Evolutionary conservation across 1,140 invertebrate genomes (phyloP), one percentile per base, ranked within the genome.

Genomic region (Polyergus mexicanus): DNA sequence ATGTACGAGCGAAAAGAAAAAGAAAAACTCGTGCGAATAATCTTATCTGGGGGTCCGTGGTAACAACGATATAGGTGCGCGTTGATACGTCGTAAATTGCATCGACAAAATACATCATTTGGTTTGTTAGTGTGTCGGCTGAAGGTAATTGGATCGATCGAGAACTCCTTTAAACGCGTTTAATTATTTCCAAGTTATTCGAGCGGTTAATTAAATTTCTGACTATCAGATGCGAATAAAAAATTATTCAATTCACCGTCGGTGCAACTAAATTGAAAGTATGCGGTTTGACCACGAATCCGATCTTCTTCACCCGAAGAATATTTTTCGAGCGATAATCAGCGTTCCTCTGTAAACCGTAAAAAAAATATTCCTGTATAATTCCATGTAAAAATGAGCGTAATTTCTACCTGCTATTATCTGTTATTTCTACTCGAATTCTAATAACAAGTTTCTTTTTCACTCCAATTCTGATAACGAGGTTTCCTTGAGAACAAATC

Each of bases 21-120:
- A 77, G 41, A 54, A 74, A 5, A 62, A 51, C 58, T 66, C 13
- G 44, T 32, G 54, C 58, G 77, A 35, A 68, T 80, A 80, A 80
- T 80, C 65, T 80, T 80, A 80, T 80, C 77, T 80, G 77, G 10
- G 10, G 25, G 47, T 38, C 25, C 47, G 65, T 19, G 65, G 63
- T 80, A 80, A 80, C 77, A 56, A 63, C 16, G 65, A 80, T 69
- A 80, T 80, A 80, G 47, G 35, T 80, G 44, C 51, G 35, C 65
- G 63, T 80, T 80, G 32, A 69, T 69, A 58, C 51, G 62, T 80
- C 47, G 65, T 80, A 69, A 80, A 80, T 69, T 69, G 51, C 8
- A 22, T 58, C 63, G 32, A 69, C 47, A 80, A 80, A 69, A 80
- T 3, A 47, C 47, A 51, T 19, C 38, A 80, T 80, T 80, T 38